phyloP scores from a whole-genome alignment of 2,888 invertebrate genomes.

The Nesidiocoris tenuis region DNA sequence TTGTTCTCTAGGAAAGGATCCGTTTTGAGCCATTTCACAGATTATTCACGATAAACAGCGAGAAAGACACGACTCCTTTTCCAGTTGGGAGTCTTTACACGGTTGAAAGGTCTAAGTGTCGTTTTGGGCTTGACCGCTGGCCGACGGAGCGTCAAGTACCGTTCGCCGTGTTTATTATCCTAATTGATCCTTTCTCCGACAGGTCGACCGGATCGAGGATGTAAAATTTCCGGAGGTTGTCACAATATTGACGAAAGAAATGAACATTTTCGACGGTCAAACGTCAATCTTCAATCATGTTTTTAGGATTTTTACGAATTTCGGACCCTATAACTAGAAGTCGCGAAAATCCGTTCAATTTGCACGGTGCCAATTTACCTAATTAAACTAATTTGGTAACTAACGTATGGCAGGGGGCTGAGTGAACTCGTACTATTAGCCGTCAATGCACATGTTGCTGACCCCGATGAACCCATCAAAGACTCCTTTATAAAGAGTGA shows the following conservation, averaged over 20 bases:
- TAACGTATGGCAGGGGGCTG: no score
- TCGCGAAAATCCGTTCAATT: no score
- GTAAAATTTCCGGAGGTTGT: background rate
- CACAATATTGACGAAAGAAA: background rate
- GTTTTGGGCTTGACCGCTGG: background rate
- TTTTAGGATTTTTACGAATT: no score
- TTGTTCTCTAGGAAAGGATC: background rate
- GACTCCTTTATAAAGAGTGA: background rate
- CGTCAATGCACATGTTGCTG: background rate
- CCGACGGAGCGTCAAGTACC: conserved; percentile 34
- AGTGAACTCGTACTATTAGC: no score
- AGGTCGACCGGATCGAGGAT: background rate
- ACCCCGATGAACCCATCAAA: background rate
- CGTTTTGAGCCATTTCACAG: background rate
- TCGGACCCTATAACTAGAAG: no score
- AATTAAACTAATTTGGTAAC: no score
- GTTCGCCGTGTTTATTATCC: conserved; percentile 29
- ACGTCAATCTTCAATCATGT: no score
- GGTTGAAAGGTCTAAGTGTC: background rate
- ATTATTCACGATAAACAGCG: background rate
- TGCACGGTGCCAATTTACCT: no score
- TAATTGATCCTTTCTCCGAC: conserved; percentile 17
- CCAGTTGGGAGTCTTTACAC: background rate
- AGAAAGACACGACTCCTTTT: background rate
- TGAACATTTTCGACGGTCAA: background rate